phyloP scores from a whole-genome alignment of 2,888 invertebrate species.

The Nasonia oneida region DNA sequence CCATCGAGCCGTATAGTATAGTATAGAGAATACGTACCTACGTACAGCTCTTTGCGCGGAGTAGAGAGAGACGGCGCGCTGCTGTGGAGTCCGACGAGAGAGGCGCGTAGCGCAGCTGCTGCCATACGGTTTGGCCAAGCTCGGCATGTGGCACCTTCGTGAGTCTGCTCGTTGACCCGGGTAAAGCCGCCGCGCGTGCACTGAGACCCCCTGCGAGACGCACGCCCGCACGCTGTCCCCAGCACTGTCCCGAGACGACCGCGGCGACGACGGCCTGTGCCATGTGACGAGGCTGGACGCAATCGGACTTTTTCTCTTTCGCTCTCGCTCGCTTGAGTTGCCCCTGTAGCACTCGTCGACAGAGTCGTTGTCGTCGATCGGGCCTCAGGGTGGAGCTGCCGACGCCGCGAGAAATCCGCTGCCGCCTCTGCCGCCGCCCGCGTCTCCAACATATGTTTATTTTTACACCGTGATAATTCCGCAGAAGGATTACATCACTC shows the following conservation, averaged over 20 bases:
- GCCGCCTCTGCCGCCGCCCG: conserved; percentile 15
- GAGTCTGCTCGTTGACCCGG: conserved; percentile 40
- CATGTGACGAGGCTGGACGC: conserved; percentile 29
- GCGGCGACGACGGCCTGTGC: conserved; percentile 5
- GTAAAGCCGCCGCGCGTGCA: conserved; percentile 35
- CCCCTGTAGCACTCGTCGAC: neutral
- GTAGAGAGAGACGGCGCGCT: conserved; percentile 16
- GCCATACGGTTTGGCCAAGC: conserved; percentile 61
- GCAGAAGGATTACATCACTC: conserved; percentile 63
- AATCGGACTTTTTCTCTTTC: neutral
- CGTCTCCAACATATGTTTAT: conserved; percentile 62
- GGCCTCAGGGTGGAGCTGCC: neutral
- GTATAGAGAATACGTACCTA: neutral
- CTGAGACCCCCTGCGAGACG: conserved; percentile 9
- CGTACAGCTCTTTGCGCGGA: neutral
- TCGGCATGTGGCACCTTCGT: conserved; percentile 60
- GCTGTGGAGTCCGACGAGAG: neutral
- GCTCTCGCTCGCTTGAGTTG: neutral
- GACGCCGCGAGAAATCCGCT: neutral
- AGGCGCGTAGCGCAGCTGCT: conserved; percentile 29
- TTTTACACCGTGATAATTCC: conserved; percentile 63
- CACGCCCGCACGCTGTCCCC: neutral
- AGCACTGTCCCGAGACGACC: conserved; percentile 1
- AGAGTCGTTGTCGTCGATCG: neutral
- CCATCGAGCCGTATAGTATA: neutral